Base-by-base conservation (phyloP, 2,888 invertebrate genomes). In the Alitta virens region DNA sequence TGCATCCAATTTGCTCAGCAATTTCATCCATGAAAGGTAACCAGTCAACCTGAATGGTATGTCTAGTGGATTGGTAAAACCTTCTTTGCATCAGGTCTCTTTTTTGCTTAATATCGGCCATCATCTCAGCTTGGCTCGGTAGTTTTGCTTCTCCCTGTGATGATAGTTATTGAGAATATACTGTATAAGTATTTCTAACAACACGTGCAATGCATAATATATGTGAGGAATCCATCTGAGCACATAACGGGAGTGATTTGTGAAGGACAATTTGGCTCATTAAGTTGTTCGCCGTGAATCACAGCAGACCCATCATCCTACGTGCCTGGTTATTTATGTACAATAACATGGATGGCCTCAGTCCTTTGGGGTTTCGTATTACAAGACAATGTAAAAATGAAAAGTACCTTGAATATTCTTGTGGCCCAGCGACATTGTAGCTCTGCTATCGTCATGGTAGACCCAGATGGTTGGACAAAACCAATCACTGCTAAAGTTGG, bases 371-470 rank as follows among this genome's bases (percentile, higher is more conserved):
- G n/a, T n/a, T n/a, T n/a, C n/a, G n/a, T n/a, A n/a, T n/a, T n/a
- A n/a, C n/a, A n/a, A n/a, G n/a, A n/a, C n/a, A n/a, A n/a, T n/a
- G n/a, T n/a, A 46, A n/a, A 46, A 3, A 3, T 46, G n/a, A 5
- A 14, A 16, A 40, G 2, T 59, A 66, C 79, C 73, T 75, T 78
- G 61, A 82, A 77, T 9, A 83, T 74, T 46, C 72, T 70, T 0
- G 76, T 75, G 49, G 82, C 84, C 68, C 84, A 76, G 7, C 84
- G 74, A 38, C 82, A 78, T 69, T 85, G 85, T 71, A 84, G 71
- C 68, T 85, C 85, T 16, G 80, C 74, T 1, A 84, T 79, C 0
- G 84, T 84, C 74, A 82, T 79, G 18, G 85, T 74, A 2, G 83
- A 80, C 7, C 85, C 84, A 18, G 78, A 68, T 0, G 84, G 83